Evolutionary conservation across 2,113 vertebrate genomes (phyloP).

Genomic region (Conger conger): DNA sequence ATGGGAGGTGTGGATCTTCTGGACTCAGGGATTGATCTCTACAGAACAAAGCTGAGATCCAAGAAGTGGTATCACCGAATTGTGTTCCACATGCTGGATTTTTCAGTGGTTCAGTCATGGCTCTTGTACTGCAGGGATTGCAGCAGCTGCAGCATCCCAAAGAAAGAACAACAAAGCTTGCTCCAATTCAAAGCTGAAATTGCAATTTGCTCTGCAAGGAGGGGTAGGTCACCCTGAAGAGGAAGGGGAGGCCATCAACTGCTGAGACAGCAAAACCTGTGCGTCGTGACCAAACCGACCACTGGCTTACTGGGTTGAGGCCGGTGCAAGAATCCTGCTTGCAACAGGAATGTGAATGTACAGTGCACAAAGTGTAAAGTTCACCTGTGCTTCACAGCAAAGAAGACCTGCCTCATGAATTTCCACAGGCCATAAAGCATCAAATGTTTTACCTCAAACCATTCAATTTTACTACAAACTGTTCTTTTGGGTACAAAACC

Average conservation of each 20-base stretch:
- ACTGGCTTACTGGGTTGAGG: slow-evolving; percentile 11
- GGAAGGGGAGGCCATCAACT: neutral
- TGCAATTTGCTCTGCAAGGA: slow-evolving; percentile 17
- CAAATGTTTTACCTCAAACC: too few species aligned
- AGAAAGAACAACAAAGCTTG: slow-evolving; percentile 1
- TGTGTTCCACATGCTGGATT: slow-evolving; percentile 25
- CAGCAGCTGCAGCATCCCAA: neutral
- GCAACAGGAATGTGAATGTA: slow-evolving; percentile 19
- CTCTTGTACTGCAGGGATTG: slow-evolving; percentile 24
- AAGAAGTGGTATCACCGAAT: slow-evolving; percentile 27
- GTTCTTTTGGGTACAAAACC: too few species aligned
- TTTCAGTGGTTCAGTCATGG: slow-evolving; percentile 11
- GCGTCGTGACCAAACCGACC: slow-evolving; percentile 4
- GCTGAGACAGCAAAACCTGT: neutral
- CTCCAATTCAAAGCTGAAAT: slow-evolving; percentile 15
- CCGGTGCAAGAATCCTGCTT: slow-evolving; percentile 17
- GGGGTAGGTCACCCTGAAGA: neutral
- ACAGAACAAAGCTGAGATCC: slow-evolving; percentile 19
- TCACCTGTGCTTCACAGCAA: slow-evolving; percentile 22
- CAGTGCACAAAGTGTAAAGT: slow-evolving; percentile 29
- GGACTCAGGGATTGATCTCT: slow-evolving; percentile 13
- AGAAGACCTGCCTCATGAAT: slow-evolving; percentile 12
- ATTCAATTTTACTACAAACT: too few species aligned
- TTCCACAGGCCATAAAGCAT: neutral
- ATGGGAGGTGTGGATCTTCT: slow-evolving; percentile 33